Conservation (phyloP, 2,797 vertebrate species). For the Neomorphus geoffroyi region DNA sequence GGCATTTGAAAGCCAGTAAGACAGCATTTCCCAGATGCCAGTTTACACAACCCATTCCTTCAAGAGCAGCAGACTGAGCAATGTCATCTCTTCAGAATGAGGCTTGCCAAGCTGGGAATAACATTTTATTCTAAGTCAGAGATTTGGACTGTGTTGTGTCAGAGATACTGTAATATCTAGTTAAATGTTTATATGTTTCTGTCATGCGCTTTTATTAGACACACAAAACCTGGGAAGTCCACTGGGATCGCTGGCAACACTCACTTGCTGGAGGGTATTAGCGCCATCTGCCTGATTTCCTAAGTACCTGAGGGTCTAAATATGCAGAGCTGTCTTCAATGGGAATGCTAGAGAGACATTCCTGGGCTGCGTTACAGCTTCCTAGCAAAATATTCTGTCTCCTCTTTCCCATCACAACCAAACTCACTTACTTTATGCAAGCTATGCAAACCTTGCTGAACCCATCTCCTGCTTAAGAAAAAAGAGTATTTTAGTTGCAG, state of each 20-base stretch:
- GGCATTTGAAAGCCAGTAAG: neutral
- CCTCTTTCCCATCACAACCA: neutral
- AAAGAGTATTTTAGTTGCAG: neutral
- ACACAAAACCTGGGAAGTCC: neutral
- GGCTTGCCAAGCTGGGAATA: neutral
- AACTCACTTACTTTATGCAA: neutral
- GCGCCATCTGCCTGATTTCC: neutral
- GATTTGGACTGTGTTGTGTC: neutral
- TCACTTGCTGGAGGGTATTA: neutral
- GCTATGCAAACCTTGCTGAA: neutral
- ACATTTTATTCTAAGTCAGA: neutral
- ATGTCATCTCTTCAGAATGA: neutral
- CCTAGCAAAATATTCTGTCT: neutral
- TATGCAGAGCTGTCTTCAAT: neutral
- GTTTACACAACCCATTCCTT: neutral
- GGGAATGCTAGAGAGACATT: neutral
- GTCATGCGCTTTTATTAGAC: neutral
- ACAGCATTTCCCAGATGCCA: neutral
- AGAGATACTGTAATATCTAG: neutral
- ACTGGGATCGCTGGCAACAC: neutral
- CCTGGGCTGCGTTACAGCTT: neutral
- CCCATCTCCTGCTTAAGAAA: neutral
- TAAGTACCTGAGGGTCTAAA: neutral
- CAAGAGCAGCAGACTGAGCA: neutral
- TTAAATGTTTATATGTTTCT: neutral